Evolutionary conservation across 2,888 invertebrate species (phyloP).

Genomic region (Folsomia manolachei): DNA sequence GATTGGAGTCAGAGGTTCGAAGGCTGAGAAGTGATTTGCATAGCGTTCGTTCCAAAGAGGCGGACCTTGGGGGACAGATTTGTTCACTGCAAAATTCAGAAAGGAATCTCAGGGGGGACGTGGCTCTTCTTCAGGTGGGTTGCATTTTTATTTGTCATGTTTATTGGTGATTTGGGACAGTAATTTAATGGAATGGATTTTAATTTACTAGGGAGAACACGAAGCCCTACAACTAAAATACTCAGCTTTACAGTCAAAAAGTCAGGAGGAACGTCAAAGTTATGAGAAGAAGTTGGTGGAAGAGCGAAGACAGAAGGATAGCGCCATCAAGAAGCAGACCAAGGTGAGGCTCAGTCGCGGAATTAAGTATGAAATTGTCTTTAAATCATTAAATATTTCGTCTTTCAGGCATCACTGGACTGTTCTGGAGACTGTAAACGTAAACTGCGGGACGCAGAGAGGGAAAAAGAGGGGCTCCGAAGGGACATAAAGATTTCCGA

Average conservation of each 20-base stretch:
- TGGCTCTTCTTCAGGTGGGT: slow-evolving; percentile 47
- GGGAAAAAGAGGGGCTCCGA: slow-evolving; percentile 48
- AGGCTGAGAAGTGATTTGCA: slow-evolving; percentile 50
- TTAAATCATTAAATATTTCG: neutral
- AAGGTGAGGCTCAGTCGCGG: slow-evolving; percentile 30
- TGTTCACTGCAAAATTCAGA: slow-evolving; percentile 47
- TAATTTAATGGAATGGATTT: neutral
- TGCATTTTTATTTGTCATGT: neutral
- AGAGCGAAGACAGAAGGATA: slow-evolving; percentile 49
- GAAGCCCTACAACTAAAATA: slow-evolving; percentile 50
- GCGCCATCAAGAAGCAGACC: slow-evolving; percentile 49
- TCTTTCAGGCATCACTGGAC: slow-evolving; percentile 46
- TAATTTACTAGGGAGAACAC: slow-evolving; percentile 46
- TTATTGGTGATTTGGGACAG: neutral
- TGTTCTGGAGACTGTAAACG: slow-evolving; percentile 50
- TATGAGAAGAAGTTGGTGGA: slow-evolving; percentile 50
- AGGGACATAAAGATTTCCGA: slow-evolving; percentile 46
- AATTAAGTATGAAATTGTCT: neutral
- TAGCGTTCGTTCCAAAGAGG: slow-evolving; percentile 46
- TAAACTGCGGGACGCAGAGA: slow-evolving; percentile 48
- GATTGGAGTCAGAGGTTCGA: slow-evolving; percentile 48
- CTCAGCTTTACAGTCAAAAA: slow-evolving; percentile 50
- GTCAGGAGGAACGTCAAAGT: slow-evolving; percentile 49
- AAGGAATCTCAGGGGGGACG: slow-evolving; percentile 50
- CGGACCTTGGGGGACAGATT: slow-evolving; percentile 50